A percentile compares a stretch with the other conserved stretches of the same genome.
phyloP scores from a whole-genome alignment of 2,797 vertebrate genomes.

The Nyctalus aviator region DNA sequence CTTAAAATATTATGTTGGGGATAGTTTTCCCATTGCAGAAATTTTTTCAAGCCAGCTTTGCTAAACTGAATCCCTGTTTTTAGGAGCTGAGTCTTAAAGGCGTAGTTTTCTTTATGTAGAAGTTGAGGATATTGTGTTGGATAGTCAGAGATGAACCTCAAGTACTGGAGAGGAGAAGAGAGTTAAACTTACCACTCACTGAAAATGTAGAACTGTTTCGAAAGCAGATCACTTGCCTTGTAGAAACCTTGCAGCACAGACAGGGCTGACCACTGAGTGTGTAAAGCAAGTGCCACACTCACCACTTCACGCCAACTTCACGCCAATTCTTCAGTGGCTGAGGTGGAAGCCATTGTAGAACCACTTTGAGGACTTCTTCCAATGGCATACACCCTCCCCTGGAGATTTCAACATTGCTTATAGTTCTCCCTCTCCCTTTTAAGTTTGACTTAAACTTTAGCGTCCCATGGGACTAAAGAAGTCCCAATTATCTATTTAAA shows the following conservation, averaged over 20 bases:
- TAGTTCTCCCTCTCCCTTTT: neutral
- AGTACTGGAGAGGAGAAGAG: neutral
- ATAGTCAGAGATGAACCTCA: neutral
- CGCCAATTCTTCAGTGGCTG: neutral
- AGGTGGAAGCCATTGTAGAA: neutral
- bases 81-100: neutral
- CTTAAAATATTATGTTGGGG: neutral
- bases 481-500: neutral
- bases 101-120: neutral
- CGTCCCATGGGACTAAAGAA: neutral
- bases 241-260: neutral
- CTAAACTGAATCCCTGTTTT: neutral
- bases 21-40: neutral
- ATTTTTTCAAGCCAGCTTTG: conserved; percentile 13
- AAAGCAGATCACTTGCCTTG: neutral
- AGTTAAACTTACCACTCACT: neutral
- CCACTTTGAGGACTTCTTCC: neutral
- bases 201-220: neutral
- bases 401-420: neutral
- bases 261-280: neutral
- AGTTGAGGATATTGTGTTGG: neutral
- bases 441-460: neutral
- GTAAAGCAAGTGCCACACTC: neutral
- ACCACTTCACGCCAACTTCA: no score
- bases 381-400: neutral